phyloP scores from a whole-genome alignment of 2,888 invertebrate genomes.

The Sesia bembeciformis region DNA sequence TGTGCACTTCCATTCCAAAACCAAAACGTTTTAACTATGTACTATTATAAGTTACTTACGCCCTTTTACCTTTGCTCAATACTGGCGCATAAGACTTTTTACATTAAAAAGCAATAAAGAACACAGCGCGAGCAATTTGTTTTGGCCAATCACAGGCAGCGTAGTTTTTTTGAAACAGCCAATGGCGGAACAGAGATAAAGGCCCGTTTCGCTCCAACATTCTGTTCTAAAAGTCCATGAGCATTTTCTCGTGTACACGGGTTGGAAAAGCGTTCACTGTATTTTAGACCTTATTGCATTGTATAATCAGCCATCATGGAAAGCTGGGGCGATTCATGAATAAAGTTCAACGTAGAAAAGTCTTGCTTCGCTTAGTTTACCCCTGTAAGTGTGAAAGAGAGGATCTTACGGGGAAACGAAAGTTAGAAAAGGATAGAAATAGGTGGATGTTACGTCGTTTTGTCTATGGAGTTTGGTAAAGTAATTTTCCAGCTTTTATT shows the following conservation, averaged over 20 bases:
- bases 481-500: conserved; percentile 72
- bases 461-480: conserved; percentile 29
- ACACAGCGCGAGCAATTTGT: conserved; percentile 70
- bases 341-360: conserved; percentile 38
- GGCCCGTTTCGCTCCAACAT: conserved; percentile 43
- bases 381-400: conserved; percentile 30
- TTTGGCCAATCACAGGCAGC: conserved; percentile 69
- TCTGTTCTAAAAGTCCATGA: conserved; percentile 38
- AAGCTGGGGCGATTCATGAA: conserved; percentile 60
- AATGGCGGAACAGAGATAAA: conserved; percentile 68
- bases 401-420: conserved; percentile 10
- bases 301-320: conserved; percentile 75
- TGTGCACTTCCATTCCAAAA: conserved; percentile 8
- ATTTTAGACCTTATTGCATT: conserved; percentile 58
- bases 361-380: conserved; percentile 53
- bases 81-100: conserved; percentile 40
- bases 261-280: conserved; percentile 42
- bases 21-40: conserved; percentile 18
- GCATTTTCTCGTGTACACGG: conserved; percentile 16
- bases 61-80: conserved; percentile 18
- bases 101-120: conserved; percentile 48
- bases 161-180: conserved; percentile 65
- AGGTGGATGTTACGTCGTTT: conserved; percentile 42
- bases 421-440: conserved; percentile 32
- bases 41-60: conserved; percentile 16